Conservation (phyloP, 2,888 invertebrate species). For the Rotaria socialis region DNA sequence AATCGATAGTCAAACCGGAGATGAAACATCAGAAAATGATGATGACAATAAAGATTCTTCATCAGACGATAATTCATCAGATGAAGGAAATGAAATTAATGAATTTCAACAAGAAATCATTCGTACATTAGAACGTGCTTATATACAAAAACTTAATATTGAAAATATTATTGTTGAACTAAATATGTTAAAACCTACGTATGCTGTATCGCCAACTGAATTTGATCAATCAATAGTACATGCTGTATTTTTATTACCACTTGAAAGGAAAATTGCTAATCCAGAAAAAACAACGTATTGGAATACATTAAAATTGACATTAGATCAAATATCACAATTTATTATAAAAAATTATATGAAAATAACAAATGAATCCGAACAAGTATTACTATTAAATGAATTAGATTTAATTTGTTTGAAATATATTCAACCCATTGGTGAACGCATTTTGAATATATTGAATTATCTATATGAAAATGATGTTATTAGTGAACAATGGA, state of each 20-base stretch:
- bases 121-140: not conserved
- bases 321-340: not conserved
- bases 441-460: not conserved
- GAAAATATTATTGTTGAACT: constrained; percentile 6
- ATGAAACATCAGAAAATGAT: too few species aligned
- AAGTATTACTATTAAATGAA: not conserved
- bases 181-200: constrained; percentile 20
- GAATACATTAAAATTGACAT: not conserved
- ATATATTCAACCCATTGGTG: not conserved
- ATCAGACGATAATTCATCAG: too few species aligned
- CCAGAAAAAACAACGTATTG: not conserved
- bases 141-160: not conserved
- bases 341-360: not conserved
- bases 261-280: not conserved
- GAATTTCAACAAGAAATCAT: not conserved
- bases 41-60: too few species aligned
- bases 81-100: not conserved
- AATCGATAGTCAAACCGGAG: too few species aligned
- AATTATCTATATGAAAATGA: not conserved
- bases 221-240: not conserved
- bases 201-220: constrained; percentile 1
- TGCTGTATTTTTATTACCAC: constrained; percentile 2
- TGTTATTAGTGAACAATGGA: not conserved
- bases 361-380: not conserved
- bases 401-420: not conserved